These are phyloP conservation scores for Vulpes ferrilata DNA, from an alignment of 2,113 vertebrate genomes.

Conservation along the genomic window DNA sequence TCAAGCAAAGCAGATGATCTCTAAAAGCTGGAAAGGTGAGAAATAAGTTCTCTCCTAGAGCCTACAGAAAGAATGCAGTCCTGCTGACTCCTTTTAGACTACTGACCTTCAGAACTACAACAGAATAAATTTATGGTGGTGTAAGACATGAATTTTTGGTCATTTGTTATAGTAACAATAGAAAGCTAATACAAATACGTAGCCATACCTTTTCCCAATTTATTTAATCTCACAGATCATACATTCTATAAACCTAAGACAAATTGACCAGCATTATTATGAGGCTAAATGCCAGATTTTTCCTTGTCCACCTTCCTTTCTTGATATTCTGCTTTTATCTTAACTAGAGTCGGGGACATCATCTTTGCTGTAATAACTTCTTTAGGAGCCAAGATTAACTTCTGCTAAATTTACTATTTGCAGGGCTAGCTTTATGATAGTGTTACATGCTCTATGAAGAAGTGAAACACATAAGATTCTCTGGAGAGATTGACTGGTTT, in stretches of 20 bases:
- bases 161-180: not conserved
- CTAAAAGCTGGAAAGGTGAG: not conserved
- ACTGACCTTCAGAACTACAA: not conserved
- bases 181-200: not conserved
- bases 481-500: not conserved
- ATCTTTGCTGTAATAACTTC: not conserved
- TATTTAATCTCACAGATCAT: not conserved
- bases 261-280: not conserved
- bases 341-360: not conserved
- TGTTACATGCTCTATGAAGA: not conserved
- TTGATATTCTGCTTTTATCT: not conserved
- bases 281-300: not conserved
- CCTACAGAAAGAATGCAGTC: not conserved
- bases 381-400: not conserved
- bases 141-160: not conserved
- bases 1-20: not conserved
- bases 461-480: not conserved
- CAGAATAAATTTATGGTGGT: not conserved
- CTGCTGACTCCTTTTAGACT: not conserved
- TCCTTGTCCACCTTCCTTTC: not conserved
- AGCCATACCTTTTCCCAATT: not conserved
- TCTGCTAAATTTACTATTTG: not conserved
- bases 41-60: not conserved
- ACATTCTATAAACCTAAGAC: not conserved
- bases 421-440: not conserved